Base-by-base conservation (phyloP, 1,140 invertebrate species). In the Hirudo medicinalis region DNA sequence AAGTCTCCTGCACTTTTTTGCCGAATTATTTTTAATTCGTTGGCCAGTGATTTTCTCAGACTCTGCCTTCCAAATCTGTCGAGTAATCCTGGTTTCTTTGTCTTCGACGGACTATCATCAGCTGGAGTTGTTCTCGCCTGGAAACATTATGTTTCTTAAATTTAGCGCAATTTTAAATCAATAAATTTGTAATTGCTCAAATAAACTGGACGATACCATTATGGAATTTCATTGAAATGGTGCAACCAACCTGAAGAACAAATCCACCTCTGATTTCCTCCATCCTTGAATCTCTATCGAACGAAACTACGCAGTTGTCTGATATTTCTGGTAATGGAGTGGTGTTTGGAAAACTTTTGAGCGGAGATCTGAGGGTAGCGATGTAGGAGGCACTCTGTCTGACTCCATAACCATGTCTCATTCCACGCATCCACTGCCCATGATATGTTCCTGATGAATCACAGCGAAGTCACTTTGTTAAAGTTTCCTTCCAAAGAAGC, bases 341-440 rank as follows among this genome's bases (percentile, higher is more conserved):
- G 43, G 43, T 15, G 13, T 49, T 49, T 17, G 9, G 43, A 49
- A 49, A 17, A 17, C 11, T 49, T 49, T 11, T 49, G 11, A 49
- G 43, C 43, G 43, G 43, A 53, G 90, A 89, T 70, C 91, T 88
- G 6, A 82, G 78, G 15, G 84, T 84, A 63, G 80, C 75, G 54
- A 93, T 93, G 83, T 97, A 98, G 11, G 13, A 93, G 91, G 95
- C 94, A 77, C 92, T 96, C 67, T 90, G 91, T 54, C 96, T 86
- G 22, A 99, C 94, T 13, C 96, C 96, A 80, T 97, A 98, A 2
- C 96, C 96, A 80, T 99, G 95, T 53, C 96, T 87, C 87, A 96
- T 91, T 0, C 96, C 96, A 71, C 94, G 87, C 79, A 94, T 86
- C 95, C 95, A 99, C 87, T 99, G 96, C 74, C 96, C 96, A 83